Evolutionary conservation across 2,888 invertebrate genomes (phyloP).

Genomic region (Agonopterix subpropinquella): DNA sequence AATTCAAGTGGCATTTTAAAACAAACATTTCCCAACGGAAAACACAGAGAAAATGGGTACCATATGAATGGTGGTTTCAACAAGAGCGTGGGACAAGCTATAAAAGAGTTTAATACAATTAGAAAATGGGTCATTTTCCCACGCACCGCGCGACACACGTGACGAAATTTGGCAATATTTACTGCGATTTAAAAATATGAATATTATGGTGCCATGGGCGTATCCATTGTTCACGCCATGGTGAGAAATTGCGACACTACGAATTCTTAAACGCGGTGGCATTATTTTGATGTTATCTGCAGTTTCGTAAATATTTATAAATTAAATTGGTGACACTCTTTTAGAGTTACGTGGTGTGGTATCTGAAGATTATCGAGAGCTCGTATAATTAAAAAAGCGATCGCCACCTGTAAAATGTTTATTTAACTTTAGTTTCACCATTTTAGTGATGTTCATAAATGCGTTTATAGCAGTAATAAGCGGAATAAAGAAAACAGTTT

Average conservation of each 20-base stretch:
- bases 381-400: no score
- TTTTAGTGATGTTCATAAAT: no score
- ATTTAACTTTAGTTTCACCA: no score
- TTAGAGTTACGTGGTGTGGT: no score
- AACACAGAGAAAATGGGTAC: constrained; percentile 23
- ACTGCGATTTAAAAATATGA: neutral
- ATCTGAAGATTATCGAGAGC: no score
- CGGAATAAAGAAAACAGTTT: no score
- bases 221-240: neutral
- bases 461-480: no score
- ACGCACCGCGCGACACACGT: constrained; percentile 2
- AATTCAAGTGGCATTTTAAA: constrained; percentile 12
- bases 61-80: constrained; percentile 15
- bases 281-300: no score
- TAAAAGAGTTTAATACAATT: neutral
- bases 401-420: no score
- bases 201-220: constrained; percentile 6
- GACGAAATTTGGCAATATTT: constrained; percentile 7
- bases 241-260: neutral
- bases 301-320: no score
- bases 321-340: no score
- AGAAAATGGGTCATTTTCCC: constrained; percentile 5
- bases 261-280: no score
- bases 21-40: constrained; percentile 27
- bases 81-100: constrained; percentile 19